Percentiles rank a stretch among this genome's conserved stretches.
Conservation (phyloP, 92 coral and sea anemone genomes). For the Pocillopora meandrina region DNA sequence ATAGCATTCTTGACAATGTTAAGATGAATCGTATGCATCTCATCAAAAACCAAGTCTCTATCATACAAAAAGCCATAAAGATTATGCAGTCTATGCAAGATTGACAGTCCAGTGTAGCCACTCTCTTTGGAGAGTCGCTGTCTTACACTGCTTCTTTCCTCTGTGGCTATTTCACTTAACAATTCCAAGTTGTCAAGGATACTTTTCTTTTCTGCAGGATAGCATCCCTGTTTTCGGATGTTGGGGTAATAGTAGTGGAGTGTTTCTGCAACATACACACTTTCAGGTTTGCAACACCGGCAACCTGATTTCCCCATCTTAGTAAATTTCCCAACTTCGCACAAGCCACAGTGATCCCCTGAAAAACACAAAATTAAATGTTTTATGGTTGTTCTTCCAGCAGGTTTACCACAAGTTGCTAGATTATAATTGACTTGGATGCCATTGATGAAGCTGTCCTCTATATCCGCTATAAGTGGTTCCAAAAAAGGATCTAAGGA, state of each 20-base stretch:
- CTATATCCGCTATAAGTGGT: conserved; percentile 29
- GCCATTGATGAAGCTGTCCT: too few species aligned
- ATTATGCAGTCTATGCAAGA: conserved; percentile 33
- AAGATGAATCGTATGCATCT: conserved; percentile 18
- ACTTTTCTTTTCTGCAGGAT: conserved; percentile 37
- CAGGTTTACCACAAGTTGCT: too few species aligned
- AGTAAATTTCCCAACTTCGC: conserved; percentile 64
- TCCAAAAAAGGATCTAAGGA: conserved; percentile 56
- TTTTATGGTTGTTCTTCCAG: conserved; percentile 40
- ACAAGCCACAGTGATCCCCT: conserved; percentile 63
- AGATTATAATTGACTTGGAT: too few species aligned
- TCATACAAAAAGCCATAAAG: conserved; percentile 47
- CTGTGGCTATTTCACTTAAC: conserved; percentile 39
- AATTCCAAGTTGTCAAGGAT: conserved; percentile 7
- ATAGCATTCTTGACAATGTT: conserved; percentile 23
- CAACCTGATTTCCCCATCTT: conserved; percentile 60
- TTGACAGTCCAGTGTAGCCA: conserved; percentile 53
- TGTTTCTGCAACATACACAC: conserved; percentile 20
- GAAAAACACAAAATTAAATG: conserved; percentile 59
- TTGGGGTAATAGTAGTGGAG: conserved; percentile 40
- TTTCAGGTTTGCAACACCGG: conserved; percentile 42
- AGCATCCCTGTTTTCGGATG: conserved; percentile 24
- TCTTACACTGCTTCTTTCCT: conserved; percentile 31
- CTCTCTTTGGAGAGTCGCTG: conserved; percentile 29
- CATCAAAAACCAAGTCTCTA: conserved; percentile 48